Conservation (phyloP, 2,888 invertebrate species). For the Phasia obesa region DNA sequence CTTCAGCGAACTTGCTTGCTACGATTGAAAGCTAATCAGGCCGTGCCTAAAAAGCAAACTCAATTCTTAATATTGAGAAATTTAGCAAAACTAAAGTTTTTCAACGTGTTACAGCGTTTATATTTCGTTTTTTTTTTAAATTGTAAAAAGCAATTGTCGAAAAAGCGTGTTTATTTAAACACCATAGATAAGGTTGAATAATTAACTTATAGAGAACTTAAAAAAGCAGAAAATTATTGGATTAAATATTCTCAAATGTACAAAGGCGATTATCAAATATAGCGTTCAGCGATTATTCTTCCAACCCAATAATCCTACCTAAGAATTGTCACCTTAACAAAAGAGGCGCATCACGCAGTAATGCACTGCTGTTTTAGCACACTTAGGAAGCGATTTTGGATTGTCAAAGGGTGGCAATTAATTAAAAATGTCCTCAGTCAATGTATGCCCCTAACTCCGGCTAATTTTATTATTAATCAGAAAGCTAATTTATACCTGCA, state of each 20-base stretch:
- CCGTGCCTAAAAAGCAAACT: background rate
- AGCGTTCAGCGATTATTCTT: conserved; percentile 35
- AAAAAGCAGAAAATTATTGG: conserved; percentile 61
- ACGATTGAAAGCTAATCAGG: background rate
- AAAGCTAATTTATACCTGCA: too few relatives aligned
- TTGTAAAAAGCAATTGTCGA: conserved; percentile 7
- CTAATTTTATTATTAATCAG: conserved; percentile 16
- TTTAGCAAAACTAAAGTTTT: conserved; percentile 45
- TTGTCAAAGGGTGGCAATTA: conserved; percentile 60
- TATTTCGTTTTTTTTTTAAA: conserved; percentile 42
- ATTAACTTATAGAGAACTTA: conserved; percentile 46
- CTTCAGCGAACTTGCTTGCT: conserved; percentile 26
- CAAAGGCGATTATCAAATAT: conserved; percentile 32
- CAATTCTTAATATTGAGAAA: conserved; percentile 44
- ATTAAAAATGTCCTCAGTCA: conserved; percentile 53
- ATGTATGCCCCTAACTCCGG: conserved; percentile 29
- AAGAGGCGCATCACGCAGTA: conserved; percentile 57
- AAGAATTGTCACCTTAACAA: conserved; percentile 54
- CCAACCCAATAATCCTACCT: conserved; percentile 61
- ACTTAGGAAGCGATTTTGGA: conserved; percentile 62
- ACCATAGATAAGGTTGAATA: background rate
- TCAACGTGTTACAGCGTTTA: conserved; percentile 40
- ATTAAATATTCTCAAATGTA: conserved; percentile 40
- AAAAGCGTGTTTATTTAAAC: background rate
- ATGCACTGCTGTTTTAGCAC: conserved; percentile 57